Evolutionary conservation across 2,888 invertebrate species (phyloP).

Genomic region (Eilema caniola): DNA sequence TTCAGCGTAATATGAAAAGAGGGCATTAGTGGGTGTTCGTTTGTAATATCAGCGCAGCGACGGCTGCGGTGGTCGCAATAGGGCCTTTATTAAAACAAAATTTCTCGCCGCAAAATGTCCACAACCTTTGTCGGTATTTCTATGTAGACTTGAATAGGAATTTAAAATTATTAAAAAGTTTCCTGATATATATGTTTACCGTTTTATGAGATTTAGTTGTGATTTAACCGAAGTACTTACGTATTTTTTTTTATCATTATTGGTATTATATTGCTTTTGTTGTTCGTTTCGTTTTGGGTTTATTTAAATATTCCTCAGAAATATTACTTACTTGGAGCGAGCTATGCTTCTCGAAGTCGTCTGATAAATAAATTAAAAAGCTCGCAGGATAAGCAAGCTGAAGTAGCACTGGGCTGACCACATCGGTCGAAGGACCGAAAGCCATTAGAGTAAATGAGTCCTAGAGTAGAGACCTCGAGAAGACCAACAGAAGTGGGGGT

Average conservation of each 20-base stretch:
- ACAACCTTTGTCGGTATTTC: slow-evolving; percentile 67
- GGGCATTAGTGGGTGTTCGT: slow-evolving; percentile 83
- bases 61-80: slow-evolving; percentile 77
- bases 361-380: too few species aligned
- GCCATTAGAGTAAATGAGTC: too few species aligned
- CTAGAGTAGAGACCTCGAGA: too few species aligned
- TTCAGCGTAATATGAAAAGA: slow-evolving; percentile 81
- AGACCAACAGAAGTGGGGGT: too few species aligned
- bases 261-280: background rate
- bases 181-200: slow-evolving; percentile 32
- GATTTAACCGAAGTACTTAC: background rate
- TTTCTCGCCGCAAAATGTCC: slow-evolving; percentile 82
- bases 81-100: slow-evolving; percentile 86
- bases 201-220: background rate
- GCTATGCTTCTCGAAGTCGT: too few species aligned
- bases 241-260: background rate
- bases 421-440: too few species aligned
- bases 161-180: slow-evolving; percentile 60
- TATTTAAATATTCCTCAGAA: background rate
- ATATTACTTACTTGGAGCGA: too few species aligned
- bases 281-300: background rate
- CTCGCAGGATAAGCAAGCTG: too few species aligned
- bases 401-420: too few species aligned
- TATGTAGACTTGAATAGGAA: slow-evolving; percentile 53
- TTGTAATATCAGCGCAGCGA: slow-evolving; percentile 77